These are phyloP conservation scores for Acanthopleura granulata DNA, from an alignment of 2,888 invertebrate species.

Conservation along the genomic window DNA sequence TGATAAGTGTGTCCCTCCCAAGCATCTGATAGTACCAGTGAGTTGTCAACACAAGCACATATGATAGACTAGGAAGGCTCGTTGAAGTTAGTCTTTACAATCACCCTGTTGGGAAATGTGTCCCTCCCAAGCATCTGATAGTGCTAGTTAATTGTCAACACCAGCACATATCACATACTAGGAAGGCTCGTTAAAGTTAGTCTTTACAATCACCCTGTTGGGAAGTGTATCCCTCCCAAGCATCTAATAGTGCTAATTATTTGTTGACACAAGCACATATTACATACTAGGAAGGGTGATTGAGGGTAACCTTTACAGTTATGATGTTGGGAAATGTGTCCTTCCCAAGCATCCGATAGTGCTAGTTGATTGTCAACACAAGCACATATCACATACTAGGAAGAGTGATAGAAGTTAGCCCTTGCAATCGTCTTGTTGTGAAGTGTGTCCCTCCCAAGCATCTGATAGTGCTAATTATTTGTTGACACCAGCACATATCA, in stretches of 20 bases:
- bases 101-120: background rate
- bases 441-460: background rate
- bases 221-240: background rate
- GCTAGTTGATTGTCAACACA: background rate
- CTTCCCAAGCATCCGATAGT: background rate
- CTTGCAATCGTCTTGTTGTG: no score
- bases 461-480: slow-evolving; percentile 1
- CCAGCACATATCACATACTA: no score
- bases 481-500: background rate
- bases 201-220: no score
- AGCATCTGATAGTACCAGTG: background rate
- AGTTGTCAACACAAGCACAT: background rate
- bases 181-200: no score
- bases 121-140: background rate
- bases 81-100: background rate
- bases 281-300: background rate
- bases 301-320: background rate
- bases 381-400: background rate
- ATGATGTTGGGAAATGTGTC: background rate
- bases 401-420: background rate
- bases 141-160: background rate
- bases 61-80: background rate
- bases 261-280: background rate
- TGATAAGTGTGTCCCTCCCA: background rate
- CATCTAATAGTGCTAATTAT: background rate